Evolutionary conservation across 2,113 vertebrate genomes (phyloP).

Genomic region (Urocitellus parryii): DNA sequence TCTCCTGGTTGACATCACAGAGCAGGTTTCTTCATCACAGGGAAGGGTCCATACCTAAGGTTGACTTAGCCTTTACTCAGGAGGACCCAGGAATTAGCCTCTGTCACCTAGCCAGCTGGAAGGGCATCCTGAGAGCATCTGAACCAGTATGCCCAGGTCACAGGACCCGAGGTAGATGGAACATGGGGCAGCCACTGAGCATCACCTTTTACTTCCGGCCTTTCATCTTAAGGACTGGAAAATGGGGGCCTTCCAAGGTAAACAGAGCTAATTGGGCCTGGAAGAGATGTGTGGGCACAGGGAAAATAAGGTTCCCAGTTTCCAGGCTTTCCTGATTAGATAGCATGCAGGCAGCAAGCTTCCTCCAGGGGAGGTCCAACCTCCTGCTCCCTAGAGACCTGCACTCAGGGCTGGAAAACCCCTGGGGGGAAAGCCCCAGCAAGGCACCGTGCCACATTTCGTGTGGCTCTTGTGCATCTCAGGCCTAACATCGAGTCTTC

Average conservation of each 20-base stretch:
- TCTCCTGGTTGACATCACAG: background rate
- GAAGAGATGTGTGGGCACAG: background rate
- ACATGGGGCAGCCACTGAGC: accelerated
- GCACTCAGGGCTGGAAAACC: background rate
- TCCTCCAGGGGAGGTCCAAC: background rate
- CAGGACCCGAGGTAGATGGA: background rate
- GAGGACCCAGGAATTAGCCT: background rate
- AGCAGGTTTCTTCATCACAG: background rate
- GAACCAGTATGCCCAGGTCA: background rate
- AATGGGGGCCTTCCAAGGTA: conserved; percentile 1
- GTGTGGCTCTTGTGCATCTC: background rate
- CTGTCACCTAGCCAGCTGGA: background rate
- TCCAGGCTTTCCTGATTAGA: background rate
- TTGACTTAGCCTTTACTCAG: background rate
- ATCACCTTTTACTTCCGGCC: background rate
- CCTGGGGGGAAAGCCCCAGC: accelerated
- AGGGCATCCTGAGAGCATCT: background rate
- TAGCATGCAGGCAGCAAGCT: accelerated
- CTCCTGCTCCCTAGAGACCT: background rate
- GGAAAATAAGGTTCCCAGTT: background rate
- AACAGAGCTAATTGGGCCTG: background rate
- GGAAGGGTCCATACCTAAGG: background rate
- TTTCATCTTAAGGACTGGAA: background rate
- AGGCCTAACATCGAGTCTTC: background rate
- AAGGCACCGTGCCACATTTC: accelerated